phyloP scores from a whole-genome alignment of 2,888 invertebrate species.

The Sthenelais limicola region DNA sequence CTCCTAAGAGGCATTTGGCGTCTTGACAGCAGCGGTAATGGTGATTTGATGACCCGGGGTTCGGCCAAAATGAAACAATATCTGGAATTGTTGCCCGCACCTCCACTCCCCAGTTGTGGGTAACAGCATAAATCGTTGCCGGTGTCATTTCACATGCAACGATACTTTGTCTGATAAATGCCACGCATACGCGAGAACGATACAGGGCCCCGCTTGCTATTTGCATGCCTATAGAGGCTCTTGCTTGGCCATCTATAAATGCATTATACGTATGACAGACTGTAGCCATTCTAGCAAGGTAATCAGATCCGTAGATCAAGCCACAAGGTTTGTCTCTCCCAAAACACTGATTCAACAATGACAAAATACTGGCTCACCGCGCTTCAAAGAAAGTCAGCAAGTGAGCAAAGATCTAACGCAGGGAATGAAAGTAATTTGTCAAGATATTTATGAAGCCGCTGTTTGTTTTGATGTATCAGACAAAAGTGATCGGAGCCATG shows the following conservation, averaged over 20 bases:
- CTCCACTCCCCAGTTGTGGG: neutral
- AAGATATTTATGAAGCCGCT: slow-evolving; percentile 21
- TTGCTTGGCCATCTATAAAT: neutral
- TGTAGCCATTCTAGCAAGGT: slow-evolving; percentile 12
- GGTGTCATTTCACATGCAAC: slow-evolving; percentile 6
- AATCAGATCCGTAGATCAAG: slow-evolving; percentile 20
- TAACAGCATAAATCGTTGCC: slow-evolving; percentile 20
- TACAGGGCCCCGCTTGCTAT: slow-evolving; percentile 1
- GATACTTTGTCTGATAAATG: slow-evolving; percentile 13
- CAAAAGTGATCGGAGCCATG: slow-evolving; percentile 20
- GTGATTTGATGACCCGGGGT: slow-evolving; percentile 34
- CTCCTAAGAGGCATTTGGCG: slow-evolving; percentile 10
- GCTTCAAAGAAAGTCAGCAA: slow-evolving; percentile 29
- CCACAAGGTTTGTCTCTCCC: no score
- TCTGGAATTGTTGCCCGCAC: slow-evolving; percentile 23
- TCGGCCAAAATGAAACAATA: slow-evolving; percentile 31
- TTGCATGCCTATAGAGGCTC: slow-evolving; percentile 28
- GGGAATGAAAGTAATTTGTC: slow-evolving; percentile 36
- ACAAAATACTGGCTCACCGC: slow-evolving; percentile 15
- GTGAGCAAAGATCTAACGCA: slow-evolving; percentile 25
- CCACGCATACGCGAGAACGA: slow-evolving; percentile 1
- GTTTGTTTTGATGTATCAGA: slow-evolving; percentile 27
- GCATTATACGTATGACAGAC: slow-evolving; percentile 15
- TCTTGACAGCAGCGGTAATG: slow-evolving; percentile 36
- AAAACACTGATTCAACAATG: slow-evolving; percentile 14